A percentile compares a stretch with the other conserved stretches of the same genome.
Conservation (phyloP, 1,140 invertebrate species). For the Alviniconcha marisindica region DNA sequence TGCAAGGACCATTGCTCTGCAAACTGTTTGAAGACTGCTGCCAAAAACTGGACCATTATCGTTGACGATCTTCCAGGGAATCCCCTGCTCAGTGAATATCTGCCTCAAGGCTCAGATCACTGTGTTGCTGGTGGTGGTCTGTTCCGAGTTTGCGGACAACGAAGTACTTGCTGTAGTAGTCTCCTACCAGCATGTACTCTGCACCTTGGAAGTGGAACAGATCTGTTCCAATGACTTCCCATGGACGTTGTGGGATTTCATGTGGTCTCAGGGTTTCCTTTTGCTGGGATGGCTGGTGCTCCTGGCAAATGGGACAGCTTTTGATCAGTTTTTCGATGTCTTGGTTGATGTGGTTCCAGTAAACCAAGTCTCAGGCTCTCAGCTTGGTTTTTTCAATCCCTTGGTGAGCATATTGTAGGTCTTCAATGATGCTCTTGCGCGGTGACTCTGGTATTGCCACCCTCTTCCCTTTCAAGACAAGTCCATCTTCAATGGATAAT, state of each 20-base stretch:
- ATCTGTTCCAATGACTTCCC: slow-evolving; percentile 32
- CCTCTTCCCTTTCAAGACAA: slow-evolving; percentile 50
- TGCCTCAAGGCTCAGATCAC: background rate
- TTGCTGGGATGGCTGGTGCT: background rate
- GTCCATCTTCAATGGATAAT: slow-evolving; percentile 49
- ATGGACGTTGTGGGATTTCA: slow-evolving; percentile 39
- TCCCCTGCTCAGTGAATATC: slow-evolving; percentile 29
- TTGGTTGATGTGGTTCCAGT: slow-evolving; percentile 74
- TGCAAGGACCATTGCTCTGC: slow-evolving; percentile 8
- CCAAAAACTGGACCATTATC: slow-evolving; percentile 44
- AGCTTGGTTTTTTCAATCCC: slow-evolving; percentile 76
- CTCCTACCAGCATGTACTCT: slow-evolving; percentile 28
- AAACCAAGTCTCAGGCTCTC: slow-evolving; percentile 71
- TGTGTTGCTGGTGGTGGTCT: background rate
- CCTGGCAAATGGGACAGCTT: slow-evolving; percentile 71
- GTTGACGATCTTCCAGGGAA: slow-evolving; percentile 5
- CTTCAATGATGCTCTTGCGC: slow-evolving; percentile 67
- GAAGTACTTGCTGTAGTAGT: slow-evolving; percentile 42
- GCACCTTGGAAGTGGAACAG: slow-evolving; percentile 30
- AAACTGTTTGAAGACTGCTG: slow-evolving; percentile 27
- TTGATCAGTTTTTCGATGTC: slow-evolving; percentile 74
- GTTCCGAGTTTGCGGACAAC: slow-evolving; percentile 19
- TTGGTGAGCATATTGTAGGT: slow-evolving; percentile 77
- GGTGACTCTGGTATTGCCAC: slow-evolving; percentile 74
- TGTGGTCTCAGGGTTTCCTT: slow-evolving; percentile 28